Conservation (phyloP, 2,888 invertebrate species). For the Dorcus hopei region DNA sequence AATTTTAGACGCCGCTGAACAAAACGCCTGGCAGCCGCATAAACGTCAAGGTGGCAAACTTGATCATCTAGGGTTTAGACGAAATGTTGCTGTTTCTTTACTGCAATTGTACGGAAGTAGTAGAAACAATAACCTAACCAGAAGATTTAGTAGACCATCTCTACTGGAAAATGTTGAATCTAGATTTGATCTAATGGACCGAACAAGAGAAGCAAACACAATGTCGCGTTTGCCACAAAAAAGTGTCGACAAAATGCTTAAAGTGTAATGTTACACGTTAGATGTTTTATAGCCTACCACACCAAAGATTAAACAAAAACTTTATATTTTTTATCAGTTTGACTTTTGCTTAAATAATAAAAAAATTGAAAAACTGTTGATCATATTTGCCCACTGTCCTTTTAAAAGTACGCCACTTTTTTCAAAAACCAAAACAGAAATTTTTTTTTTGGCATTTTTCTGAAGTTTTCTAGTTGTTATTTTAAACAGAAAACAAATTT, state of each 20-base stretch:
- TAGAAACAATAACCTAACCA: not conserved
- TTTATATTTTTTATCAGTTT: no score
- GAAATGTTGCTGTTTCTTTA: no score
- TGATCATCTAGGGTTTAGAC: conserved; percentile 28
- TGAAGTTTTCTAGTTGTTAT: no score
- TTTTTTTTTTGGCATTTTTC: no score
- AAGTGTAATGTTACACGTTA: not conserved
- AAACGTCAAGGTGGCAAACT: conserved; percentile 23
- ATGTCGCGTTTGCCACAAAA: not conserved
- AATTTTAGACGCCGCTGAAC: conserved; percentile 26
- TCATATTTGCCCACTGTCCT: no score
- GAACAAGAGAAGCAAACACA: not conserved
- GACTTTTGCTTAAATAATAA: no score
- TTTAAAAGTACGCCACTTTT: no score
- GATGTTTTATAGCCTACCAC: no score
- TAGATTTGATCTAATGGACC: conserved; percentile 1
- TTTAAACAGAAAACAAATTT: no score
- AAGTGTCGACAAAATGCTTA: not conserved
- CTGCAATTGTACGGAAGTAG: not conserved
- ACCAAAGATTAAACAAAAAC: no score
- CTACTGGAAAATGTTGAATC: not conserved
- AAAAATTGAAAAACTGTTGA: no score
- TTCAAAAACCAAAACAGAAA: no score
- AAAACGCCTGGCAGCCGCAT: conserved; percentile 29
- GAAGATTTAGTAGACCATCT: not conserved